Percentiles rank a stretch among this genome's conserved stretches.
Conservation (phyloP, 2,113 vertebrate genomes). For the Theristicus caerulescens region DNA sequence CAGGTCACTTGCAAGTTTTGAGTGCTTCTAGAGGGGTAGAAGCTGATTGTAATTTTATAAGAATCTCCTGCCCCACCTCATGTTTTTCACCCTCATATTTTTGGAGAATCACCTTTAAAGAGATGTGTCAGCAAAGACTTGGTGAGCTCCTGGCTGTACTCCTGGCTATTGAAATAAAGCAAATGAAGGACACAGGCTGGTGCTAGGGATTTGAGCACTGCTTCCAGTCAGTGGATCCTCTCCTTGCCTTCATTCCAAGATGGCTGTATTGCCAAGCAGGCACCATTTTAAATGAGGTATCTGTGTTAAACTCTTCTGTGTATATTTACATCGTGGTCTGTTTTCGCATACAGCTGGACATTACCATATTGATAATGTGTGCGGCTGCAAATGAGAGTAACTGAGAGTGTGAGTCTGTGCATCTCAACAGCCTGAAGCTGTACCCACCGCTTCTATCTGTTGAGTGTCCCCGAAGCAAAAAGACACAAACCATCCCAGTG, state of each 20-base stretch:
- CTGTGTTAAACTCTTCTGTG: not conserved
- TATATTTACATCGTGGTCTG: not conserved
- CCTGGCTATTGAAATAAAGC: not conserved
- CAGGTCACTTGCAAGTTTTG: not conserved
- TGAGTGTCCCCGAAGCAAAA: not conserved
- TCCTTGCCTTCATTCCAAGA: not conserved
- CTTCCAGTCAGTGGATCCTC: not conserved
- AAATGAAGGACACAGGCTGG: not conserved
- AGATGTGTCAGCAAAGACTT: not conserved
- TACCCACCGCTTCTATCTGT: not conserved
- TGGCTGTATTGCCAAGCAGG: not conserved
- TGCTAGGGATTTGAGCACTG: not conserved
- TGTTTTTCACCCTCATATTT: not conserved
- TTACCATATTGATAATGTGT: not conserved
- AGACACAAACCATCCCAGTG: not conserved
- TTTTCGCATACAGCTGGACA: not conserved
- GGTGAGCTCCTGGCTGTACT: not conserved
- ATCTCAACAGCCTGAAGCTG: not conserved
- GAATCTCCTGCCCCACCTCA: not conserved
- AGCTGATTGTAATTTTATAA: not conserved
- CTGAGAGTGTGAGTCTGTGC: not conserved
- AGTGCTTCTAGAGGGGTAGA: not conserved
- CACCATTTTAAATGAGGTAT: not conserved
- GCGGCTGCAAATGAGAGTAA: not conserved
- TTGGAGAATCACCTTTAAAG: not conserved